Base-by-base conservation (phyloP, 2,888 invertebrate species). In the Alviniconcha strummeri region DNA sequence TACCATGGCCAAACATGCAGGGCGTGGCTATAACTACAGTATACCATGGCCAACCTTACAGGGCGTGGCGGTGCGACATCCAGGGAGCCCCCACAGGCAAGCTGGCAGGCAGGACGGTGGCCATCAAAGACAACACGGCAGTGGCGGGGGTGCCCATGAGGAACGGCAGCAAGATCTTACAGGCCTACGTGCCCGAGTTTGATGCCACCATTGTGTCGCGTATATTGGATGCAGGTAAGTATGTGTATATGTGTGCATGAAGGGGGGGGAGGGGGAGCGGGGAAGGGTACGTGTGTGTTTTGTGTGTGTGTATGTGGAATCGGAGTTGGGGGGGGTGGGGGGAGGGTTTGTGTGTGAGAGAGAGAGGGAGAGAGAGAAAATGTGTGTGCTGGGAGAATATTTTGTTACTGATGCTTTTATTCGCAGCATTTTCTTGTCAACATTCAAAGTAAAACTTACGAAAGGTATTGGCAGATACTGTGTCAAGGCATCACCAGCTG, bases 121-220 rank as follows among this genome's bases (percentile, higher is more conserved):
- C 88, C 3, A 87, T 93, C 83, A 93, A 93, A 84, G 93, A 93
- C 88, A 91, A 88, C 81, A 85, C 90, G 0, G 87, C 89, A 67
- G 89, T 93, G 60, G 92, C 92, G 4, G 92, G 93, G 52, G 89
- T 93, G 5, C 93, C 93, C 7, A 89, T 93, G 91, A 89, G 88
- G 86, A 90, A 90, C 76, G 92, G 92, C 7, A 88, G 88, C 56
- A 87, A 86, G 60, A 64, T 90, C 7, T 78, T 92, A 78, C 90
- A 92, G 56, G 91, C 91, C 36, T 92, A 89, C 83, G 87, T 90
- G 8, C 92, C 93, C 0, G 91, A 91, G 36, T 88, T 88, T 81
- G 92, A 93, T 85, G 92, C 92, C 6, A 91, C 92, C 0, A 86
- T 92, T 0, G 90, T 93, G 5, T 90, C 90, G 0, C 85, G 92